Evolutionary conservation across 2,888 invertebrate genomes (phyloP).

Genomic region (Pyrrhosoma nymphula): DNA sequence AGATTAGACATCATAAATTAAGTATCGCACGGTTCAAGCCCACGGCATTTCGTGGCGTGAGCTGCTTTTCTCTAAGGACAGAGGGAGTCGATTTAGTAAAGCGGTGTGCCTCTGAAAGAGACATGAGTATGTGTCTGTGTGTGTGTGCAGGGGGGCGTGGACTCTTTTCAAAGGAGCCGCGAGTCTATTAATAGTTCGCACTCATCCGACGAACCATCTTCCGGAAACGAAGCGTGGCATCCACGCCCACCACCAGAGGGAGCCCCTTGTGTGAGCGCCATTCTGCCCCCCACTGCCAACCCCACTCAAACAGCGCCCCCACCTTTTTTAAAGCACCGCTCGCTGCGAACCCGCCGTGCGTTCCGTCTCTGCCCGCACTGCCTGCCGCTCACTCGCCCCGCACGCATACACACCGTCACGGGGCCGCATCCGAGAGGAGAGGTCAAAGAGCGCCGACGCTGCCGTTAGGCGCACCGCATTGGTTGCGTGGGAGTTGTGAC

Average conservation of each 20-base stretch:
- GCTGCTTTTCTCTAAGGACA: too few species aligned
- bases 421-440: neutral
- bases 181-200: constrained; percentile 62
- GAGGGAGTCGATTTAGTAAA: too few species aligned
- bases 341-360: neutral
- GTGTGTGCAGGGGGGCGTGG: neutral
- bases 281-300: neutral
- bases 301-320: neutral
- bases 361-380: too few species aligned
- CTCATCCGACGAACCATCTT: constrained; percentile 60
- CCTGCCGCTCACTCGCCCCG: neutral
- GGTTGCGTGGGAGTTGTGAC: constrained; percentile 60
- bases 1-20: too few species aligned
- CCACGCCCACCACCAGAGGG: neutral
- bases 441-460: constrained; percentile 47
- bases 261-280: neutral
- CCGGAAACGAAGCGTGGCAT: constrained; percentile 55
- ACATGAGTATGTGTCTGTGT: neutral
- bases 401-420: neutral
- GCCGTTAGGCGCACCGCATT: neutral
- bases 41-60: too few species aligned
- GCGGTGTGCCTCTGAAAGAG: too few species aligned
- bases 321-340: neutral
- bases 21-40: too few species aligned
- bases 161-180: constrained; percentile 18